Evolutionary conservation across 2,113 vertebrate genomes (phyloP).

Genomic region (Calyptommatus sinebrachiatus): DNA sequence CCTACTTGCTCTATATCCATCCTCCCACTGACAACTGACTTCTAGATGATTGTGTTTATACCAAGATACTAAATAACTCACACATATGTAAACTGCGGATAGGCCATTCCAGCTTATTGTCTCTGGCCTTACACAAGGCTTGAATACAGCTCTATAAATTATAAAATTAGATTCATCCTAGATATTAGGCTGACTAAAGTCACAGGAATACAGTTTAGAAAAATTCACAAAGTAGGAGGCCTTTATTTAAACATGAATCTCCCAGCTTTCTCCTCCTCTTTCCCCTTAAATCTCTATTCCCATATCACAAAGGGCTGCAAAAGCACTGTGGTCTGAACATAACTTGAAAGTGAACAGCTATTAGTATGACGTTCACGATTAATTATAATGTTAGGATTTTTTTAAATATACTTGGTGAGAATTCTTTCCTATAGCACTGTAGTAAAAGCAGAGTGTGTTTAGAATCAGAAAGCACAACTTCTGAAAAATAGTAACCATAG

Average conservation of each 20-base stretch:
- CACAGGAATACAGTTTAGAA: neutral
- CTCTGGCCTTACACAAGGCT: neutral
- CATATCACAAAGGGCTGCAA: neutral
- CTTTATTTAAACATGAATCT: neutral
- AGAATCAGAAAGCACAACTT: neutral
- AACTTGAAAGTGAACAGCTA: neutral
- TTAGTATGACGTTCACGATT: fast-evolving
- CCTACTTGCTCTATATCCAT: neutral
- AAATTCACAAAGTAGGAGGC: neutral
- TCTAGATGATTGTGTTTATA: neutral
- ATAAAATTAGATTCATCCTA: neutral
- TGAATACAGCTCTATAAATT: neutral
- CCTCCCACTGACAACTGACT: neutral
- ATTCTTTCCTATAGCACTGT: neutral
- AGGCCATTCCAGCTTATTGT: neutral
- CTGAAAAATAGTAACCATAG: neutral
- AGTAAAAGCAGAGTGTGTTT: slow-evolving; percentile 3
- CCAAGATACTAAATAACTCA: neutral
- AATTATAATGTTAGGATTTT: slow-evolving; percentile 3
- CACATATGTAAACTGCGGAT: neutral
- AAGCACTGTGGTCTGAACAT: neutral
- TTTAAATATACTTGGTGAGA: slow-evolving; percentile 31
- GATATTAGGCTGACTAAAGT: neutral
- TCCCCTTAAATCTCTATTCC: no score
- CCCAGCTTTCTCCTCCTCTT: neutral